phyloP scores from a whole-genome alignment of 2,113 vertebrate species.

The Myrmecophaga tridactyla region DNA sequence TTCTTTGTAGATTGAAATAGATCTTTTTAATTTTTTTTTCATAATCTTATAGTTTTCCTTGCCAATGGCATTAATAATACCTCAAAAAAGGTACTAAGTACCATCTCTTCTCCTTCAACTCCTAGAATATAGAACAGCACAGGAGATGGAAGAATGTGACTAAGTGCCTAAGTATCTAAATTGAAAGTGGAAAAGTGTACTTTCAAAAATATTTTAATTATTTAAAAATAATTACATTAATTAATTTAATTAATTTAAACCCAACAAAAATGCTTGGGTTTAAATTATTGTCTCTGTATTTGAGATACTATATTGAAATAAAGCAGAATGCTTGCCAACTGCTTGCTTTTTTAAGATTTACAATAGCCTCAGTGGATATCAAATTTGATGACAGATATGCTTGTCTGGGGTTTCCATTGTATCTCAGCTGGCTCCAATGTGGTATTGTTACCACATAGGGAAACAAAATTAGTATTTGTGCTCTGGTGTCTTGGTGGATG shows the following conservation, averaged over 20 bases:
- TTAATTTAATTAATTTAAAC: too few relatives aligned
- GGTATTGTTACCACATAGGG: too few relatives aligned
- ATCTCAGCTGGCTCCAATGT: neutral
- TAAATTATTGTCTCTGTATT: neutral
- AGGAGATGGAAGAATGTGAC: neutral
- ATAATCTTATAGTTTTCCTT: neutral
- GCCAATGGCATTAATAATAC: neutral
- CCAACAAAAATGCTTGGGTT: neutral
- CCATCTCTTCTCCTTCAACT: neutral
- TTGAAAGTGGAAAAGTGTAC: neutral
- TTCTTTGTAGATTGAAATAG: neutral
- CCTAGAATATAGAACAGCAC: neutral
- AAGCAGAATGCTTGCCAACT: neutral
- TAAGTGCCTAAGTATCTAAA: neutral
- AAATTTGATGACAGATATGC: fast-evolving
- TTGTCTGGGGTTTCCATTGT: neutral
- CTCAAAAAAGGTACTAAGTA: neutral
- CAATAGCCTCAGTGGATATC: neutral
- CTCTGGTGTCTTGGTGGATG: neutral
- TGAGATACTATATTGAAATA: neutral
- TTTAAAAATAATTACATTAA: too few relatives aligned
- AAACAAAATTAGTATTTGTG: neutral
- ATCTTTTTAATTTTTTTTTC: neutral
- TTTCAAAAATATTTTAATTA: neutral
- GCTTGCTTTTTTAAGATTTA: neutral